A percentile compares a stretch with the other conserved stretches of the same genome.
Evolutionary conservation across 2,888 invertebrate genomes (phyloP).

Genomic region (Ashinkailepas kermadecensis): DNA sequence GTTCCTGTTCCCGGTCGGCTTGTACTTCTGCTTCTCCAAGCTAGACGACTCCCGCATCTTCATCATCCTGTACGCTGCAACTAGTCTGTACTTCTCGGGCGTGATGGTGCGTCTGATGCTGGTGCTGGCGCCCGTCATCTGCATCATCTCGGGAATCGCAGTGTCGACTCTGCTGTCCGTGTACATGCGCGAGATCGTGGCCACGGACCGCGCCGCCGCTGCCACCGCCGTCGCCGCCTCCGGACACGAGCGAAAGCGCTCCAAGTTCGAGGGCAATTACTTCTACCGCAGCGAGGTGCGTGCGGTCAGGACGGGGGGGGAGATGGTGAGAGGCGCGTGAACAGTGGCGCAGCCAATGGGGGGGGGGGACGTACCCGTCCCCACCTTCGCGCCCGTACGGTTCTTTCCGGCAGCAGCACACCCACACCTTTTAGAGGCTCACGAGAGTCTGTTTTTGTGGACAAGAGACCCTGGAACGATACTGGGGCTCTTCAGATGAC

Average conservation of each 20-base stretch:
- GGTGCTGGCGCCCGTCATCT: slow-evolving; percentile 96
- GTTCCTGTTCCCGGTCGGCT: slow-evolving; percentile 90
- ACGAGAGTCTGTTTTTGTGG: too few relatives aligned
- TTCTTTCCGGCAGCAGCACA: too few relatives aligned
- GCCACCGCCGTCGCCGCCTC: background rate
- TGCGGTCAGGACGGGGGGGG: too few relatives aligned
- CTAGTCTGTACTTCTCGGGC: slow-evolving; percentile 97
- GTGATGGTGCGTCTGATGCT: slow-evolving; percentile 99
- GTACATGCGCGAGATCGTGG: slow-evolving; percentile 71
- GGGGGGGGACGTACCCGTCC: too few relatives aligned
- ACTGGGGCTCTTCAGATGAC: too few relatives aligned
- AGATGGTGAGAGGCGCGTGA: too few relatives aligned
- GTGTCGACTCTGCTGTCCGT: slow-evolving; percentile 72
- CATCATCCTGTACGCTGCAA: slow-evolving; percentile 92
- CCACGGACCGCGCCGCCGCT: slow-evolving; percentile 2
- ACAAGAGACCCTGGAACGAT: too few relatives aligned
- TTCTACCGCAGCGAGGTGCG: slow-evolving; percentile 73
- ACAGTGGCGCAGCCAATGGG: too few relatives aligned
- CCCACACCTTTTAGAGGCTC: too few relatives aligned
- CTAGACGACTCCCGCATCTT: slow-evolving; percentile 95
- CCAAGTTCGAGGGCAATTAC: slow-evolving; percentile 50
- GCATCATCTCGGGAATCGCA: slow-evolving; percentile 91
- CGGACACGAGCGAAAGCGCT: slow-evolving; percentile 36
- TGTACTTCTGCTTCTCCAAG: slow-evolving; percentile 93
- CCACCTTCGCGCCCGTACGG: too few relatives aligned